Base-by-base conservation (phyloP, 37 sponge, comb jelly and placozoan genomes). In the Hormiphora californensis region DNA sequence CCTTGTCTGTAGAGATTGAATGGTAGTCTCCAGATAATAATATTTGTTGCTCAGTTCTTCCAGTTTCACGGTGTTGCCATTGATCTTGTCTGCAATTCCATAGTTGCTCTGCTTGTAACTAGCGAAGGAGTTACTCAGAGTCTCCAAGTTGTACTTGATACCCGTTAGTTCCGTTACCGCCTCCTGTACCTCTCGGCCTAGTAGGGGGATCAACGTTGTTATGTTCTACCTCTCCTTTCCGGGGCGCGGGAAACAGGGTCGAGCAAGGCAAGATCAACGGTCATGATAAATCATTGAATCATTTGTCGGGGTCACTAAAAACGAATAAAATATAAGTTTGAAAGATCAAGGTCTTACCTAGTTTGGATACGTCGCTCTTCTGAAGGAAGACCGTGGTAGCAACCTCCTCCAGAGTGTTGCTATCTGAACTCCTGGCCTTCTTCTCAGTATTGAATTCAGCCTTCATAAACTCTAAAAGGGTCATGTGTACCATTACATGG, bases 91-190 rank as follows among this genome's bases (percentile, higher is more conserved):
- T 19, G n/a, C 61, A 28, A 57, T 25, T 4, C 61, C 61, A 12
- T 57, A 57, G 61, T 57, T 57, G 22, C 61, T 57, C 22, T 57
- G 61, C 22, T 57, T 57, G 61, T 57, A 57, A 4, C 30, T 28
- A 15, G 61, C 61, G 61, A 57, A 57, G 17, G 61, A 57, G 61
- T 30, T 57, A 30, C 61, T 57, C 61, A 57, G 61, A 12, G 61
- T 57, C 22, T 57, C 61, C 22, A 57, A 15, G 5, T 57, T 30
- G 61, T 57, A 57, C n/a, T 57, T 57, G 30, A 19, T 5, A 12
- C 61, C 27, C 27, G 61, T 57, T 15, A 57, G 4, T 5, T 57
- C 61, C 61, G 61, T 19, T 5, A 57, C 27, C 61, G 27, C 61
- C n/a, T 25, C 27, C 22, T 57, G 61, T 19, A 57, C 27, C 61